Base-by-base conservation (phyloP, 2,888 invertebrate species). In the Ditylenchus weischeri region DNA sequence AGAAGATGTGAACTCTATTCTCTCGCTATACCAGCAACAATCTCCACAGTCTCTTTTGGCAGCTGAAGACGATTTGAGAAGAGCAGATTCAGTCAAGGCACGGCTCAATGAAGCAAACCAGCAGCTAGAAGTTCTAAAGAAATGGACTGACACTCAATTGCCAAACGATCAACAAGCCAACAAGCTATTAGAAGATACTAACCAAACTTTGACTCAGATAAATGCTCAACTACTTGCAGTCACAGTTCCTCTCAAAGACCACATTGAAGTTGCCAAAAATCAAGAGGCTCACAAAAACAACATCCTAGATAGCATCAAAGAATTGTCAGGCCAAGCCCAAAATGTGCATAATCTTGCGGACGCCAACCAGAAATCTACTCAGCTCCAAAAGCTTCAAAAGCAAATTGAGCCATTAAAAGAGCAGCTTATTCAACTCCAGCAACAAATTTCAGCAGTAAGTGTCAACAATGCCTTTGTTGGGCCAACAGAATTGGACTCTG, bases 121-220 rank as follows among this genome's bases (percentile, higher is more conserved):
- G 58, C 21, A 18, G 61, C 50, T 50, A n/a, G 57, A 19, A 21
- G 10, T 15, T 51, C 23, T n/a, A n/a, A 19, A 29, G 60, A 47
- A 29, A 57, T 29, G 38, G 47, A 29, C 23, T 23, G 50, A 13
- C 21, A 47, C 49, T n/a, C 54, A 35, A 19, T 29, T 38, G 62
- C 19, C n/a, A 0, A 19, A 60, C 54, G 47, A 35, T 23, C n/a
- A 62, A 62, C n/a, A 35, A 43, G 21, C 23, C 58, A 62, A 57
- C 62, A 51, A 62, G 18, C 62, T 35, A 62, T 51, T 57, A 23
- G 51, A 62, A 38, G n/a, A n/a, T 8, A 62, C 57, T 21, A 35
- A 64, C 13, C 21, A 57, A n/a, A 61, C 64, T 13, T 29, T 29
- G 29, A 29, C 29, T 29, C 29, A 29, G 29, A 2, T 29, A 5